These are phyloP conservation scores for Triops longicaudatus DNA, from an alignment of 1,140 invertebrate species.

Conservation along the genomic window DNA sequence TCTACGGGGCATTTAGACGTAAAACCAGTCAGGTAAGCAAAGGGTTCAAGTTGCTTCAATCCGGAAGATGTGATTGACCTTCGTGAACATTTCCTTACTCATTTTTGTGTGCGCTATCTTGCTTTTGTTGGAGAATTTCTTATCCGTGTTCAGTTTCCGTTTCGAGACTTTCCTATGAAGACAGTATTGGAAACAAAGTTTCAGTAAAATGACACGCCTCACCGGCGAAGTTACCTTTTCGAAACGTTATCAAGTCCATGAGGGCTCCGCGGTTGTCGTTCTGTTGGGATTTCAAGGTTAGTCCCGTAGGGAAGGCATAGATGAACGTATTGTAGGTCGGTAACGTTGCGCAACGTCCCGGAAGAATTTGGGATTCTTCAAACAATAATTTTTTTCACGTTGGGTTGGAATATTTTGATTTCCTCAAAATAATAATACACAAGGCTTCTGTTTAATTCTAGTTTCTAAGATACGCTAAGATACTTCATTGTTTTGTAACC, in stretches of 20 bases:
- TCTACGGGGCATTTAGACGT: neutral
- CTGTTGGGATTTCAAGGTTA: neutral
- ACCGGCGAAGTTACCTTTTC: slow-evolving; percentile 1
- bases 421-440: neutral
- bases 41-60: neutral
- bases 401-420: neutral
- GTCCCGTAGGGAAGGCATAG: slow-evolving; percentile 13
- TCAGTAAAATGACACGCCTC: neutral
- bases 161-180: neutral
- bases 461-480: neutral
- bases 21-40: neutral
- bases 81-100: neutral
- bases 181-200: neutral
- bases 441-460: no score
- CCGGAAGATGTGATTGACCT: neutral
- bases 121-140: neutral
- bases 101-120: neutral
- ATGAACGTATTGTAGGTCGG: slow-evolving; percentile 15
- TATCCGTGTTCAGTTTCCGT: neutral
- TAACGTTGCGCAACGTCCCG: slow-evolving; percentile 4
- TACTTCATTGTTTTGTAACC: neutral
- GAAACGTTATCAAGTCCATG: slow-evolving; percentile 6
- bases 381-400: neutral
- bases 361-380: neutral
- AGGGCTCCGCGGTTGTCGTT: neutral